Conservation (phyloP, 2,888 invertebrate species). For the Drosophila histrio region DNA sequence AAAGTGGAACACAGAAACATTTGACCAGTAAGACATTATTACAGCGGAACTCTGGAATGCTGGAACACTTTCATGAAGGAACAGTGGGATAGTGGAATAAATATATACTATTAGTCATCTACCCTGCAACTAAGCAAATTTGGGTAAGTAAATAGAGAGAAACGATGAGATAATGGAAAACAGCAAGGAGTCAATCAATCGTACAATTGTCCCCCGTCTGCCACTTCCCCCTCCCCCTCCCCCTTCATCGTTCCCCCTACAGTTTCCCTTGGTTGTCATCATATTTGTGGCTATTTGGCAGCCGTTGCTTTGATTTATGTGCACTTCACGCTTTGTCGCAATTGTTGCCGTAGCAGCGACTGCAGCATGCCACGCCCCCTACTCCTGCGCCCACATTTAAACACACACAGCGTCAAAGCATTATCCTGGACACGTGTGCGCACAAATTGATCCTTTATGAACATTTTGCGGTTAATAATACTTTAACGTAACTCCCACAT, state of each 20-base stretch:
- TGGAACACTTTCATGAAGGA: neutral
- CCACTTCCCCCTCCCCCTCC: too few relatives aligned
- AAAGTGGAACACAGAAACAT: neutral
- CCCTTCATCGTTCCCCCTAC: too few relatives aligned
- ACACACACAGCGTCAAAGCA: constrained; percentile 35
- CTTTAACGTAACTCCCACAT: constrained; percentile 28
- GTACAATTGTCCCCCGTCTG: too few relatives aligned
- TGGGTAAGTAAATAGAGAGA: neutral
- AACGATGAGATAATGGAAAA: neutral
- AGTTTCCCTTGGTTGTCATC: constrained; percentile 1
- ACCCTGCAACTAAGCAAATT: neutral
- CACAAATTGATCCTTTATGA: constrained; percentile 80
- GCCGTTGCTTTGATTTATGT: constrained; percentile 71
- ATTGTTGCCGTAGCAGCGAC: constrained; percentile 1
- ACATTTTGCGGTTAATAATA: constrained; percentile 80
- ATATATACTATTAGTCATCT: neutral
- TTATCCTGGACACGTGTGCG: constrained; percentile 76
- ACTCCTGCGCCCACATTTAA: neutral
- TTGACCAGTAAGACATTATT: neutral
- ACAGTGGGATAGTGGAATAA: neutral
- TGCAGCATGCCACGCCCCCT: constrained; percentile 26
- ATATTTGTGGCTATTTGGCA: constrained; percentile 49
- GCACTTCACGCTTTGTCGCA: constrained; percentile 64
- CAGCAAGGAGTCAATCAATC: neutral
- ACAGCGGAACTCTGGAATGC: neutral